Base-by-base conservation (phyloP, 2,113 vertebrate species). In the Urocynchramus pylzowi region DNA sequence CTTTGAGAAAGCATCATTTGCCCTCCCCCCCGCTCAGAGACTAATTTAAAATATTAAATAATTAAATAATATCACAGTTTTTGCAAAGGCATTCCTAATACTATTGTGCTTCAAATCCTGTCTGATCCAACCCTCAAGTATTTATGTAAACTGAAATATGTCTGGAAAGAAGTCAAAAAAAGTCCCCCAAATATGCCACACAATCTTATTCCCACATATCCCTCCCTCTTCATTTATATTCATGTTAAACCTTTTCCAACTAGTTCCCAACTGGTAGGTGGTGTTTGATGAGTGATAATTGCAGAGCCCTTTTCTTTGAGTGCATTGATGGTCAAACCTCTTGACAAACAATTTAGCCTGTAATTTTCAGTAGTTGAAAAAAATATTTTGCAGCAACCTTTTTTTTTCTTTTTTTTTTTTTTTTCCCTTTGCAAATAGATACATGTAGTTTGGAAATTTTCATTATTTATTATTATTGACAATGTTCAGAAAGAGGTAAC, bases 91-190 rank as follows among this genome's bases (percentile, higher is more conserved):
- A 97, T 97, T 97, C 97, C 95, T 96, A 89, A 71, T 94, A 78
- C 96, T 86, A 97, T 98, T 98, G 97, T 98, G 78, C 95, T 97
- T 64, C 87, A 98, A 98, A 98, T 98, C 96, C 97, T 96, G 97
- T 98, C 98, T 98, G 96, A 98, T 96, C 97, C 95, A 91, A 93
- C 95, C 92, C 97, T 97, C 96, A 98, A 97, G 97, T 98, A 97
- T 98, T 98, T 97, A 98, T 98, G 96, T 96, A 97, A 97, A 98
- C 97, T 96, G 95, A 97, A 98, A 98, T 97, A 96, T 95, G 94
- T 97, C 97, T 98, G 97, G 96, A 97, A 96, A 97, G 90, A 96
- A 97, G 64, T 96, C 59, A 97, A 98, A 97, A 94, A 97, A 97
- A 53, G 4, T 44, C 39, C 77, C 50, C 37, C 88, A 97, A 97